These are phyloP conservation scores for Athalia circularis DNA, from an alignment of 2,888 invertebrate species.

Conservation along the genomic window DNA sequence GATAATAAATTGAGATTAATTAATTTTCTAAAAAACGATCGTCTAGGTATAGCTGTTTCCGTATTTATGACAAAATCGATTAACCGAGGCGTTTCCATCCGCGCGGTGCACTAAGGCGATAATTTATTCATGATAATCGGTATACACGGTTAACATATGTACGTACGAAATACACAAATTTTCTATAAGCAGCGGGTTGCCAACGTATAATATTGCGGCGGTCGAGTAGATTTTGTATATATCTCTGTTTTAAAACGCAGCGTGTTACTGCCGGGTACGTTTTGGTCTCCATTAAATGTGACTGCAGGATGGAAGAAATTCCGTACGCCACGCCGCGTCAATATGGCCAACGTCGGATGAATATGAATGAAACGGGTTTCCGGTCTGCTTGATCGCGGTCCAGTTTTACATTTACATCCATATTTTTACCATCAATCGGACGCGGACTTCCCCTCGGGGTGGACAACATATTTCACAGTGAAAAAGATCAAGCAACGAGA, in stretches of 20 bases:
- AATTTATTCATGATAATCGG: not conserved
- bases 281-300: conserved; percentile 59
- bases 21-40: too few species aligned
- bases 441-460: not conserved
- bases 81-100: not conserved
- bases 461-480: conserved; percentile 12
- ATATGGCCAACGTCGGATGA: conserved; percentile 56
- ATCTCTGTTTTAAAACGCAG: conserved; percentile 26
- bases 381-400: conserved; percentile 58
- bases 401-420: conserved; percentile 58
- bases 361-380: conserved; percentile 64
- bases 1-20: too few species aligned
- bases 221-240: conserved; percentile 5
- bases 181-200: not conserved
- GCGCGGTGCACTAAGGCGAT: not conserved
- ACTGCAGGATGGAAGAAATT: conserved; percentile 62
- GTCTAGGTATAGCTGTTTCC: not conserved
- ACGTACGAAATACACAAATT: too few species aligned
- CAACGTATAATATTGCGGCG: not conserved
- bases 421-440: conserved; percentile 23
- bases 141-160: too few species aligned
- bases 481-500: not conserved
- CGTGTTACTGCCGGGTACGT: conserved; percentile 12
- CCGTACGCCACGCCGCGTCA: conserved; percentile 55
- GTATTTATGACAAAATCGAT: conserved; percentile 6